Base-by-base conservation (phyloP, 2,113 vertebrate species). In the Dipodomys stephensi region DNA sequence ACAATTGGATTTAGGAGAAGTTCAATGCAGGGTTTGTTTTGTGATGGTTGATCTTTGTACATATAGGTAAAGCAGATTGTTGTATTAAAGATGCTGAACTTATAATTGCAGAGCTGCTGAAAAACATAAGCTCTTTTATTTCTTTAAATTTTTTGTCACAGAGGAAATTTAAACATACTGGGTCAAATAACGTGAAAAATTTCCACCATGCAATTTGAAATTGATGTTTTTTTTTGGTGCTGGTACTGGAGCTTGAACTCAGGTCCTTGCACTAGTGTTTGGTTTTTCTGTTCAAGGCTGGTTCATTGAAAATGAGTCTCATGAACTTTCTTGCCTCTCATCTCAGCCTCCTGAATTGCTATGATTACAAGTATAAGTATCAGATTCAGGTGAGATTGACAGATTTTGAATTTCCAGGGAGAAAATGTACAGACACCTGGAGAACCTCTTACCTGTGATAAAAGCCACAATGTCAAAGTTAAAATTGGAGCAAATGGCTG, bases 401-500 rank as follows among this genome's bases (percentile, higher is more conserved):
- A 95, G 8, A 32, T 69, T 39, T 86, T 27, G 32, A 80, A 30
- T 92, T 53, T 88, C 39, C 77, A 44, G 27, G 49, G 28, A 79
- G 39, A 67, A 86, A 88, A 35, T 86, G 35, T 72, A 60, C 20
- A 77, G 83, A 83, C 7, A 39, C 28, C 74, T 62, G 64, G 25
- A 32, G 68, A 92, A 69, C 81, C 53, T 13, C 20, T 95, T 91
- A 18, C 62, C 19, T 85, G 6, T 82, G 32, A 85, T 30, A 44
- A 84, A 57, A 27, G 39, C 80, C 20, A 46, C 19, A 28, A 32
- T 60, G 53, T 57, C 53, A 62, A 5, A 27, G 22, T 96, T 92
- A 93, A 91, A 82, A 82, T 78, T 2, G 73, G 79, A 94, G 94
- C 46, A 91, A 84, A 91, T 32, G 57, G 28, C 60, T 84, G 62